These are phyloP conservation scores for Bambusicola thoracicus DNA, from an alignment of 2,113 vertebrate species.

Conservation along the genomic window DNA sequence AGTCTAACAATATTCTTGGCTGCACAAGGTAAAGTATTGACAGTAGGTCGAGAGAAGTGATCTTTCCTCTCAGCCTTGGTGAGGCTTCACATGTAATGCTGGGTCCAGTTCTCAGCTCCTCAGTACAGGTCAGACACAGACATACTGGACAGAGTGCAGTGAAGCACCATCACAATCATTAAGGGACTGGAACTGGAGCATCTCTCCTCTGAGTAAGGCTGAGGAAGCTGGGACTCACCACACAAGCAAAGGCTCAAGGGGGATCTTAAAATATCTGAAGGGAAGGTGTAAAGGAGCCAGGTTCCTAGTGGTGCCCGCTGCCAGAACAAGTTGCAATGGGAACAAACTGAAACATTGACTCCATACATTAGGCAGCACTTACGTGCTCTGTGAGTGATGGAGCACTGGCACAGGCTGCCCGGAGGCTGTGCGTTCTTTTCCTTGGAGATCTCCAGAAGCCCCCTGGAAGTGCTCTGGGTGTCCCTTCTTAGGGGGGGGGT, in stretches of 20 bases:
- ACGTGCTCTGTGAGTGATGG: background rate
- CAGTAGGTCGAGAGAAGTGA: background rate
- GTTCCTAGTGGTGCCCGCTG: background rate
- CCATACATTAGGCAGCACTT: background rate
- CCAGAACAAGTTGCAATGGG: background rate
- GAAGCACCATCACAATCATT: background rate
- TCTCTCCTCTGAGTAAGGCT: background rate
- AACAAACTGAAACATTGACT: background rate
- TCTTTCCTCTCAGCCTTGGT: background rate
- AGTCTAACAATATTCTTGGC: background rate
- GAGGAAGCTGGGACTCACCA: background rate
- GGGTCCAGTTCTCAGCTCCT: background rate
- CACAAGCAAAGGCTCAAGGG: background rate
- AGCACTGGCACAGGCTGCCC: background rate
- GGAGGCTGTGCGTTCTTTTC: background rate
- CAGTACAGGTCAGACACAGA: background rate
- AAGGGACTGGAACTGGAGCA: background rate
- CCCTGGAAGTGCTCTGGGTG: background rate
- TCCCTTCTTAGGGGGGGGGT: background rate
- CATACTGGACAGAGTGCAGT: background rate
- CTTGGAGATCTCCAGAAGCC: background rate
- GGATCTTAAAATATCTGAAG: background rate
- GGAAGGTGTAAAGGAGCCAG: background rate
- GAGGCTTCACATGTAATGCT: background rate
- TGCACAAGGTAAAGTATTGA: background rate